phyloP scores from a whole-genome alignment of 37 sponge, comb jelly and placozoan genomes.

The Cladorhizidae sp. region DNA sequence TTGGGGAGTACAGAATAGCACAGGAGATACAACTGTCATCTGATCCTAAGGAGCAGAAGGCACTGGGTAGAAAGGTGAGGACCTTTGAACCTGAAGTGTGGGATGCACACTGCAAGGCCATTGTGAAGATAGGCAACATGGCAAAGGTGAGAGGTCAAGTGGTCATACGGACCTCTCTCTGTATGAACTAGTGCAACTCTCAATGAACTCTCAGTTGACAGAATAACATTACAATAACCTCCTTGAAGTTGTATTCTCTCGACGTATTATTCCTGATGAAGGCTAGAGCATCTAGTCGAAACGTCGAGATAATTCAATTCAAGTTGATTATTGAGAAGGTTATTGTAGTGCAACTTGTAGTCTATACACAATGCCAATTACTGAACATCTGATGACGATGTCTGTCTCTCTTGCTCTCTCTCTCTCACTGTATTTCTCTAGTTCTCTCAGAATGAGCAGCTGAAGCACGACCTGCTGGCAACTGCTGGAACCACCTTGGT shows the following conservation, averaged over 20 bases:
- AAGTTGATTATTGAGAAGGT: too few species aligned
- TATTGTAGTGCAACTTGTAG: background rate
- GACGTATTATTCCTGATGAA: too few species aligned
- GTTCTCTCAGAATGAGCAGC: conserved; percentile 75
- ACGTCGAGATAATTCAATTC: too few species aligned
- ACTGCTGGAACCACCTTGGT: conserved; percentile 73
- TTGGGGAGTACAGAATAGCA: conserved; percentile 56
- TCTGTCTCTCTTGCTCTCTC: too few species aligned
- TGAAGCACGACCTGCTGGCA: conserved; percentile 37
- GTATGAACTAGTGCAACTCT: background rate
- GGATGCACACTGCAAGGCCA: conserved; percentile 42
- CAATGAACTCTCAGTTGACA: too few species aligned
- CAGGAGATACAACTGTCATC: conserved; percentile 39
- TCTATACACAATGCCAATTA: too few species aligned
- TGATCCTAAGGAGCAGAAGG: conserved; percentile 67
- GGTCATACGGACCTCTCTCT: too few species aligned
- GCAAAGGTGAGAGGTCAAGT: conserved; percentile 79
- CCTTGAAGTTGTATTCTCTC: too few species aligned
- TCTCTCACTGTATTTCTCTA: conserved; percentile 4
- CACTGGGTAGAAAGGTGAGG: conserved; percentile 65
- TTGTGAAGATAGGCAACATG: conserved; percentile 68
- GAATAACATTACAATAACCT: too few species aligned
- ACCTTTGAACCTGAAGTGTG: conserved; percentile 67
- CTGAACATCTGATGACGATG: too few species aligned
- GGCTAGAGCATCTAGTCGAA: too few species aligned